Evolutionary conservation across 1,140 invertebrate genomes (phyloP).

Genomic region (Berghia stephanieae): DNA sequence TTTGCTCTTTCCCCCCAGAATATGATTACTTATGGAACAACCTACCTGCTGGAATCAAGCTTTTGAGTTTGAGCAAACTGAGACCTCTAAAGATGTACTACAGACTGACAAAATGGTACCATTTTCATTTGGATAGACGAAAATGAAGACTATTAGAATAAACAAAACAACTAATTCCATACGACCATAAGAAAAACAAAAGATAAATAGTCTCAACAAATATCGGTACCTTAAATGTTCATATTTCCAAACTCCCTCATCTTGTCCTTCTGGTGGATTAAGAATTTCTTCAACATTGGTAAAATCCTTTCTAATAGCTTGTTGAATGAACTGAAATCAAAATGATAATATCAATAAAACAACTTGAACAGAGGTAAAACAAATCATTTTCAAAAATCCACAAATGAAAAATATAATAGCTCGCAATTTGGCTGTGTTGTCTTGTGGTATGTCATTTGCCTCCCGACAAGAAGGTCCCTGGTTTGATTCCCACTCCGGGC

Average conservation of each 20-base stretch:
- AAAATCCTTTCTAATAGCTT: constrained; percentile 92
- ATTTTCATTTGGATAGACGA: not conserved
- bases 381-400: not conserved
- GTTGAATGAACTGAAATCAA: constrained; percentile 87
- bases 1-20: no score
- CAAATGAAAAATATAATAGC: not conserved
- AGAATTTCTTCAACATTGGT: constrained; percentile 94
- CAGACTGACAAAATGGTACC: no score
- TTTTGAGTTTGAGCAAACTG: no score
- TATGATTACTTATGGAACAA: no score
- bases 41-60: no score
- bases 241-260: constrained; percentile 99
- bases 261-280: constrained; percentile 94
- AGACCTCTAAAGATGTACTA: no score
- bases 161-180: not conserved
- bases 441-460: no score
- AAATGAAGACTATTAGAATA: not conserved
- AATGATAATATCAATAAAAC: not conserved
- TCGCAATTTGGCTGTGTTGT: no score
- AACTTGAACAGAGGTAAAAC: not conserved
- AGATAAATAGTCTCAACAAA: not conserved
- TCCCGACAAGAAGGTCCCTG: no score
- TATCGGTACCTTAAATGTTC: constrained; percentile 90
- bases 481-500: no score
- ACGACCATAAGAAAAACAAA: not conserved